Evolutionary conservation across 2,113 vertebrate genomes (phyloP), one percentile per base, ranked within the genome.

Genomic region (Anoura caudifer): DNA sequence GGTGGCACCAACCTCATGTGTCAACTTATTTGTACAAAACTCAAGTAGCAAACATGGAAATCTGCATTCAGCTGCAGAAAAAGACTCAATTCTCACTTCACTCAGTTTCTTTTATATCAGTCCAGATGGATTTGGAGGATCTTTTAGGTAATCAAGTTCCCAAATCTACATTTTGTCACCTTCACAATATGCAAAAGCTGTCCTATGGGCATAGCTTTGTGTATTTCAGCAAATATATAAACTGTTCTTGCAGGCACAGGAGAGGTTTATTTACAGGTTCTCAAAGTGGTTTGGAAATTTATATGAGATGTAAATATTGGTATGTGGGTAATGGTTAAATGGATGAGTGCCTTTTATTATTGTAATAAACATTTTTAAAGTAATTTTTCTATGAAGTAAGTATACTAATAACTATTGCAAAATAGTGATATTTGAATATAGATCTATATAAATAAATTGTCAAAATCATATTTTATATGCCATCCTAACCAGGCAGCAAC

Each of bases 301-400:
- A 45, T 15, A 45, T 7, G 72, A 81, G n/a, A 24, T 19, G 14
- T 92, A 90, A 91, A 91, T 87, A 81, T 85, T 65, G 89, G 50
- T 72, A 41, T 85, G 67, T 45, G 4, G 77, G n/a, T 79, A 31
- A 65, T 50, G 38, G 28, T 88, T 88, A 93, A 81, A 94, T 22
- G 65, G 69, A 63, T 7, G 36, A 87, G 20, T 41, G 67, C 38
- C 24, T 77, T 93, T 96, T 96, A 97, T 93, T 76, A 63, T 33
- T 77, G n/a, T 31, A 65, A 82, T 86, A 97, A 88, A 94, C 87
- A 91, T 85, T 54, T 96, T 91, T 72, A 52, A 95, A 91, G 65
- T 81, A 41, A 92, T 59, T 94, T 92, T 80, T 88, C 77, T 65
- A 33, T 91, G 81, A 91, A 86, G 17, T 65, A 88, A 72, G 67